A percentile compares a stretch with the other conserved stretches of the same genome.
Evolutionary conservation across 1,140 invertebrate genomes (phyloP).

Genomic region (Nasonia longicornis): DNA sequence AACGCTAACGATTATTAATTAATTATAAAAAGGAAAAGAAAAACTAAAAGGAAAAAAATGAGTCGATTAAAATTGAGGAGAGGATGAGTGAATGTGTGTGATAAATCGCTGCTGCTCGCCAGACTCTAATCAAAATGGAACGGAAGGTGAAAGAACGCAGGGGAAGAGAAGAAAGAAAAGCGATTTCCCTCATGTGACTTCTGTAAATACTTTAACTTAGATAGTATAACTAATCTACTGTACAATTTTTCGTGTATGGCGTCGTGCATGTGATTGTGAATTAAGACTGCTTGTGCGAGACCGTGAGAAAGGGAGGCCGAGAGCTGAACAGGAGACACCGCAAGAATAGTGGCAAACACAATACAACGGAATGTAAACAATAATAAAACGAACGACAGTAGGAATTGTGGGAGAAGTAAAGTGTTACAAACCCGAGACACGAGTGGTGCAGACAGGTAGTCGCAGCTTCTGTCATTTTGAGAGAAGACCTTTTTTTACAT

Average conservation of each 20-base stretch:
- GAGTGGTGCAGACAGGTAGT: not conserved
- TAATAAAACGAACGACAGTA: conserved; percentile 9
- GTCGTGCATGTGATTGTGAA: conserved; percentile 64
- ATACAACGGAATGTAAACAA: not conserved
- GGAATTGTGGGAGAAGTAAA: conserved; percentile 12
- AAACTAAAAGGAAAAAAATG: conserved; percentile 12
- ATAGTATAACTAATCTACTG: conserved; percentile 65
- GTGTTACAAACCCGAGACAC: conserved; percentile 1
- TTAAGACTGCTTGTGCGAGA: conserved; percentile 60
- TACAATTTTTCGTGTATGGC: conserved; percentile 64
- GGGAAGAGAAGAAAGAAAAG: conserved; percentile 24
- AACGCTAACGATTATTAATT: conserved; percentile 38
- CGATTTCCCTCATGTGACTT: conserved; percentile 50
- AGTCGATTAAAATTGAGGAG: conserved; percentile 22
- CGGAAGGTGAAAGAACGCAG: not conserved
- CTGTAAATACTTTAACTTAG: conserved; percentile 66
- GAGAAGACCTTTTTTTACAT: conserved; percentile 10
- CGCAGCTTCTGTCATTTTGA: conserved; percentile 41
- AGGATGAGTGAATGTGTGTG: conserved; percentile 23
- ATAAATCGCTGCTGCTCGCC: conserved; percentile 31
- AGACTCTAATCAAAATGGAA: conserved; percentile 34
- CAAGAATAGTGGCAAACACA: conserved; percentile 21
- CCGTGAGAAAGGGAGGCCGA: not conserved
- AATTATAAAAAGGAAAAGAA: conserved; percentile 30
- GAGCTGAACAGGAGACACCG: conserved; percentile 11